phyloP scores from a whole-genome alignment of 1,140 invertebrate species.

The Dreissena rostriformis region DNA sequence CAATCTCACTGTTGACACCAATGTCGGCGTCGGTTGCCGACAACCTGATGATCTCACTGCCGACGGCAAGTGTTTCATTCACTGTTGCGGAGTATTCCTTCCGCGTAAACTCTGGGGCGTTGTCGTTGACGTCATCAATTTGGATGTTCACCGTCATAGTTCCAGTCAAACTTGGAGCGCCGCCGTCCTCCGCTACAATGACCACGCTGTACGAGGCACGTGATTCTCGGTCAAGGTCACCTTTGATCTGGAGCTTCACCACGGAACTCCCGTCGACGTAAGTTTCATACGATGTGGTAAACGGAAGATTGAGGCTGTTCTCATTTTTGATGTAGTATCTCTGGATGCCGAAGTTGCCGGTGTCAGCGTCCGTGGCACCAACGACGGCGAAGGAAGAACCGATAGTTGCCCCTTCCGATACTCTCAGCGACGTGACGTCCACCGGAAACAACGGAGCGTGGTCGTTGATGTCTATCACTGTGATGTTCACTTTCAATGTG shows the following conservation, averaged over 20 bases:
- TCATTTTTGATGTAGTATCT: constrained; percentile 60
- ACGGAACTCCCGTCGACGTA: constrained; percentile 65
- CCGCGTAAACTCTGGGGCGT: constrained; percentile 89
- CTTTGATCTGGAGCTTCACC: constrained; percentile 64
- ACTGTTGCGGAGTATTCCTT: constrained; percentile 84
- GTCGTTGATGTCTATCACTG: constrained; percentile 93
- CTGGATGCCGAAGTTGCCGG: constrained; percentile 65
- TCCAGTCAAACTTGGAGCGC: constrained; percentile 87
- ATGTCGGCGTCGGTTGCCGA: constrained; percentile 72
- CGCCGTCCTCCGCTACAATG: constrained; percentile 94
- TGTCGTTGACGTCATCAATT: constrained; percentile 93
- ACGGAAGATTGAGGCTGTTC: constrained; percentile 55
- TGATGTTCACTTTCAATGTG: constrained; percentile 85
- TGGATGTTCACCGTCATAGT: constrained; percentile 68
- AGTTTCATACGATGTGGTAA: constrained; percentile 61
- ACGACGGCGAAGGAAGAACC: constrained; percentile 59
- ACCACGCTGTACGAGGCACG: constrained; percentile 93
- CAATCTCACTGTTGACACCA: constrained; percentile 72
- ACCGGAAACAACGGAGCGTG: constrained; percentile 91
- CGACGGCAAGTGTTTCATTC: constrained; percentile 85
- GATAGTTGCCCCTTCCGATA: constrained; percentile 64
- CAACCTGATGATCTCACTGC: constrained; percentile 62
- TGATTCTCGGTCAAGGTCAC: constrained; percentile 90
- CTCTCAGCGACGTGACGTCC: constrained; percentile 43
- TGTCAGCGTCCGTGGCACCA: constrained; percentile 70